Evolutionary conservation across 2,888 invertebrate genomes (phyloP), one percentile per base, ranked within the genome.

Genomic region (Tipula helvola): DNA sequence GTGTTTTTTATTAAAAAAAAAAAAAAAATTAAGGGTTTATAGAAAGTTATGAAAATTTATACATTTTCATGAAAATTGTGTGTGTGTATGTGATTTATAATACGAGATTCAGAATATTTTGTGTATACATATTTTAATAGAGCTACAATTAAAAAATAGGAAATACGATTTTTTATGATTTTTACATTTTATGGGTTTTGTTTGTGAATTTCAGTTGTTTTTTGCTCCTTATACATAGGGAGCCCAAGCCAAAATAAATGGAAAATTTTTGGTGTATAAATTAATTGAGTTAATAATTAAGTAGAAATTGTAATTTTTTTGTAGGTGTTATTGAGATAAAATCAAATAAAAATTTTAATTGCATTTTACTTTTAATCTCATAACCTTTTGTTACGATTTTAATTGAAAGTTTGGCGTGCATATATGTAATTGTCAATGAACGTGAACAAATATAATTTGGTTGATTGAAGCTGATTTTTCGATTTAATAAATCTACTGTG

Each of bases 271-370:
- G 71, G 71, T 28, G 71, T 71, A 71, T 71, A 71, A 71, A 71
- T 71, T 71, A 71, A 71, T 71, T 71, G 71, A 71, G 71, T 71
- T 71, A 71, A 71, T 71, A 71, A 71, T 71, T 71, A 71, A 71
- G 71, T 71, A 10, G 28, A 71, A 71, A 71, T 71, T 28, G 71
- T 28, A 28, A 1, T 28, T 28, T 28, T 28, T 28, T 28, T 71
- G 10, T 44, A 52, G 71, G 71, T 71, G 71, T 71, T 71, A 28
- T 52, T 13, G n/a, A 52, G 52, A 52, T n/a, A 52, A 52, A 52
- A 52, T 3, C 52, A 52, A 52, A 52, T 52, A 52, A n/a, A 52
- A 52, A 52, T n/a, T n/a, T 52, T 52, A 52, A 52, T 52, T 52
- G 52, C 52, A 52, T 8, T 52, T 5, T 52, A 52, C n/a, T 7